These are phyloP conservation scores for Tipula helvola DNA, from an alignment of 2,888 invertebrate species.

Conservation along the genomic window DNA sequence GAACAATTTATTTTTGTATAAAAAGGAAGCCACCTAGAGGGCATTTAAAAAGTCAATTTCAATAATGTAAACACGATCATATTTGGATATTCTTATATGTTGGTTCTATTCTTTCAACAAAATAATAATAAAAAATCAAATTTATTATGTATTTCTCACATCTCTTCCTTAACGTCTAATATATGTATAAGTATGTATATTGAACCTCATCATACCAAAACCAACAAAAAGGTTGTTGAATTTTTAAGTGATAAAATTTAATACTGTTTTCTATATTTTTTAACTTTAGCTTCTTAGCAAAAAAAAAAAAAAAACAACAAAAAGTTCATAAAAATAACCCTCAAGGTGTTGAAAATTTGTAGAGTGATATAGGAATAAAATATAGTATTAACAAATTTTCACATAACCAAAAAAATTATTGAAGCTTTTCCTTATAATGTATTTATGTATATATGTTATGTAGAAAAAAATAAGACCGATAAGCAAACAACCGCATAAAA, in stretches of 20 bases:
- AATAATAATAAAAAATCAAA: not conserved
- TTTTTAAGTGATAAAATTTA: conserved; percentile 4
- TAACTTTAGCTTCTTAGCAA: not conserved
- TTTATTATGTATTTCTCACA: not conserved
- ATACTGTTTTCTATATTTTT: not conserved
- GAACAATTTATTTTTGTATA: not conserved
- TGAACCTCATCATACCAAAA: not conserved
- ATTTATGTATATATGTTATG: not conserved
- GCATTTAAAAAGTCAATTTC: conserved; percentile 4
- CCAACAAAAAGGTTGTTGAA: not conserved
- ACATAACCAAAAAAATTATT: not conserved
- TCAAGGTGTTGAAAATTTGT: not conserved
- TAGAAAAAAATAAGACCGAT: not conserved
- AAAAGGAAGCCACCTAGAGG: conserved; percentile 4
- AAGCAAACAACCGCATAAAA: not conserved
- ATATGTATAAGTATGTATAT: not conserved
- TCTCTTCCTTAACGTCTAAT: not conserved
- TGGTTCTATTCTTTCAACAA: not conserved
- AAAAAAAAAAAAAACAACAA: not conserved
- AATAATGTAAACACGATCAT: conserved; percentile 4
- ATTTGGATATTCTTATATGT: not conserved
- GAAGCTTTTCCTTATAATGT: not conserved
- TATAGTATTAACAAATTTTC: not conserved
- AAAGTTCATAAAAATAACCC: not conserved
- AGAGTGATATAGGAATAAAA: not conserved